Conservation (phyloP, 2,113 vertebrate species). For the Polypterus senegalus region DNA sequence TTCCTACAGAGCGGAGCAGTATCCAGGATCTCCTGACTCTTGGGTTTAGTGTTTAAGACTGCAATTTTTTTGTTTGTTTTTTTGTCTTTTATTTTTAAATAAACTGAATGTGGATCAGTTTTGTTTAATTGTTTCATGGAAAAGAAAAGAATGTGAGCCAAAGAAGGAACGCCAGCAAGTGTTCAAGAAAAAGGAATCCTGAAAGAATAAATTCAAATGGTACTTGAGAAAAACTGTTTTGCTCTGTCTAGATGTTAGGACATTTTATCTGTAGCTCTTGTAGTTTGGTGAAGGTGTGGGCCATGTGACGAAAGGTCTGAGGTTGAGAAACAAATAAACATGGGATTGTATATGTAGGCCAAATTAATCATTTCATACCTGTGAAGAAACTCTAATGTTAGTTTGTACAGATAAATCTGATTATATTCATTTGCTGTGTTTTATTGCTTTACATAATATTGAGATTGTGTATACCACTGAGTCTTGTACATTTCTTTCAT, state of each 20-base stretch:
- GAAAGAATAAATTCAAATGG: constrained; percentile 29
- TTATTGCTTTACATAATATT: constrained; percentile 78
- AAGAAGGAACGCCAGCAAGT: constrained; percentile 60
- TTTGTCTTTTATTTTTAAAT: constrained; percentile 26
- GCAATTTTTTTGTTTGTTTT: constrained; percentile 34
- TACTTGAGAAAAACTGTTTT: constrained; percentile 25
- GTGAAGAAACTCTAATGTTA: constrained; percentile 73
- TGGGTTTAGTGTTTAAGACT: constrained; percentile 69
- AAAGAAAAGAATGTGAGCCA: constrained; percentile 66
- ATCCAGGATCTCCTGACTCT: constrained; percentile 91
- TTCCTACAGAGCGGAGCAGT: constrained; percentile 85
- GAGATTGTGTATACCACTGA: constrained; percentile 72
- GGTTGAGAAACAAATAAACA: constrained; percentile 55
- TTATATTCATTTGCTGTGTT: constrained; percentile 61
- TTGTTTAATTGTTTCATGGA: constrained; percentile 31
- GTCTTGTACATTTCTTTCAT: constrained; percentile 89
- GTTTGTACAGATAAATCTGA: constrained; percentile 82
- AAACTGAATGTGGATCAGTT: constrained; percentile 30
- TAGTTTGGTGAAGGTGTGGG: constrained; percentile 76
- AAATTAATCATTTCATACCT: constrained; percentile 61
- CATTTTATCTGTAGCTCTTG: constrained; percentile 65
- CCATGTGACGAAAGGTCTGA: constrained; percentile 68
- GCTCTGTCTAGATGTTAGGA: constrained; percentile 66
- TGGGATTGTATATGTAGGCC: constrained; percentile 61
- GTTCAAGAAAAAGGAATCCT: constrained; percentile 34